Evolutionary conservation across 2,113 vertebrate species (phyloP), one percentile per base, ranked within the genome.

Genomic region (Chionomys nivalis): DNA sequence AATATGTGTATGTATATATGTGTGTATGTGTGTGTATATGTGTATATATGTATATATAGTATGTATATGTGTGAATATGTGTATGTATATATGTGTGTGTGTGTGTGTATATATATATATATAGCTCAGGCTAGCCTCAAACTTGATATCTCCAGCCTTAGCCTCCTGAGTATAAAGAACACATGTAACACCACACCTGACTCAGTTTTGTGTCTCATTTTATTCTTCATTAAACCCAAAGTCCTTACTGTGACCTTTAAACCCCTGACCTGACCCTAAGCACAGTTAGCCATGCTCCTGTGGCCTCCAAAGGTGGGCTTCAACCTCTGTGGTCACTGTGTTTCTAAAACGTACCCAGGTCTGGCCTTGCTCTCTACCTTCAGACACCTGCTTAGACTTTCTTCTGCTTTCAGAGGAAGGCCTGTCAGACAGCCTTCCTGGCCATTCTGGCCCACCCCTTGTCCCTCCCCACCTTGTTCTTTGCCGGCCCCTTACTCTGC

Each of bases 271-370:
- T 47, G 26, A 3, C 73, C n/a, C 6, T 7, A 12, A 47, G 5
- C 68, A 33, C 52, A 12, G 42, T 23, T 47, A 49, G 16, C 42
- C 23, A 19, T 8, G 33, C 5, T 33, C 11, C n/a, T 31, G 0
- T 26, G 63, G 0, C 23, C 8, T 11, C 1, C 10, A 2, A 36
- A n/a, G 13, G 3, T 3, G 11, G 11, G 21, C 52, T 44, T 47
- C 49, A 26, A 73, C 44, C 39, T 26, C 7, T 26, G n/a, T 1
- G 3, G 39, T 24, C 39, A 66, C 44, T 36, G 17, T 70, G 42
- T 33, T 87, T 31, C 89, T 58, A 39, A 49, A 0, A 49, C 39
- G 49, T 14, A 39, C 58, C 28, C 3, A 26, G 85, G 17, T 93
- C 76, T 78, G 77, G 5, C 55, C 39, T 55, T 11, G 79, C 49